A percentile compares a stretch with the other conserved stretches of the same genome.
Conservation (phyloP, 2,888 invertebrate species). For the Dorcus parallelipipedus region DNA sequence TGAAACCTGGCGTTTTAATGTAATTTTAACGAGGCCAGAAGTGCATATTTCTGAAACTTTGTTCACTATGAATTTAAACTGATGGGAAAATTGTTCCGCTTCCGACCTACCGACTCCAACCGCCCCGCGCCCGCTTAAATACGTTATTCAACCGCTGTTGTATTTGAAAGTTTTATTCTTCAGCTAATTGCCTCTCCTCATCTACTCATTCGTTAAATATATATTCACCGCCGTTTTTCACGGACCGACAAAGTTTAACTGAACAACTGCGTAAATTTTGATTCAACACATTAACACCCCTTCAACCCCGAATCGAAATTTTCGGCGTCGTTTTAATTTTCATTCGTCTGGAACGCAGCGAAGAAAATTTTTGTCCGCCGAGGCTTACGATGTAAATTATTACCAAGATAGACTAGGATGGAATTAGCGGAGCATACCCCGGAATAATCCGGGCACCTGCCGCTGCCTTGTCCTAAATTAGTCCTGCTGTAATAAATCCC, state of each 20-base stretch:
- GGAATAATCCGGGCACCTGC: constrained; percentile 45
- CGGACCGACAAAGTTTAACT: not conserved
- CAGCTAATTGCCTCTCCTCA: constrained; percentile 24
- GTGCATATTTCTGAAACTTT: constrained; percentile 38
- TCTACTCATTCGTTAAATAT: not conserved
- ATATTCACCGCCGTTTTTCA: not conserved
- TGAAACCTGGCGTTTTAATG: constrained; percentile 46
- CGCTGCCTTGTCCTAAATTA: constrained; percentile 45
- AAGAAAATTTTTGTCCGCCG: constrained; percentile 5
- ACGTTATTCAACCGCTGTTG: constrained; percentile 24
- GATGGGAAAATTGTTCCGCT: constrained; percentile 30
- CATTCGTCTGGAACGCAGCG: not conserved
- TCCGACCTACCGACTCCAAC: constrained; percentile 22
- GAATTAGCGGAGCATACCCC: constrained; percentile 40
- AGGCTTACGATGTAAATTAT: constrained; percentile 17
- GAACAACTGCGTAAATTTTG: not conserved
- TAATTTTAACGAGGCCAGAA: constrained; percentile 45
- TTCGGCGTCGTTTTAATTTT: no score
- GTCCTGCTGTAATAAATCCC: constrained; percentile 46
- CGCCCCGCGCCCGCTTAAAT: constrained; percentile 20
- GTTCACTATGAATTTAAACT: constrained; percentile 33
- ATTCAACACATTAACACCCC: not conserved
- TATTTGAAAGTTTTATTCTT: constrained; percentile 28
- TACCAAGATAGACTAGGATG: constrained; percentile 23
- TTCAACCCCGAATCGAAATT: not conserved